A percentile compares a stretch with the other conserved stretches of the same genome.
Evolutionary conservation across 64 coral and sea anemone species (phyloP).

Genomic region (Actinia equina): DNA sequence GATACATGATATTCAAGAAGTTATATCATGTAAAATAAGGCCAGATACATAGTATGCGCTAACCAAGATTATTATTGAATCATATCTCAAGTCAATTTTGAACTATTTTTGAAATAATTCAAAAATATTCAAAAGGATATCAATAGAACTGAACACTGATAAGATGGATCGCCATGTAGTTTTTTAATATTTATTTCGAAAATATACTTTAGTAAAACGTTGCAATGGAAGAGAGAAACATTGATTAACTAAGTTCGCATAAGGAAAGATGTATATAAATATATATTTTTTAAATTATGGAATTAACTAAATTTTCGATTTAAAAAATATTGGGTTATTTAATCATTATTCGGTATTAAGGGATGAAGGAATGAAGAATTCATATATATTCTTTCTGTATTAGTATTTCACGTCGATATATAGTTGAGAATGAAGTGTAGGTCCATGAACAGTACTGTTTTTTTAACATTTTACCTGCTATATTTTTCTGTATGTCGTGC

Average conservation of each 20-base stretch:
- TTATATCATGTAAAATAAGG: background rate
- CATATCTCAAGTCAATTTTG: background rate
- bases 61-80: background rate
- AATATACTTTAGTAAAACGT: background rate
- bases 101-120: background rate
- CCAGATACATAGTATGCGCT: background rate
- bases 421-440: background rate
- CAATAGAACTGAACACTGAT: background rate
- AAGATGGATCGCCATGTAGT: background rate
- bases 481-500: background rate
- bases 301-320: background rate
- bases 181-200: background rate
- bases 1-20: background rate
- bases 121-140: background rate
- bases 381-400: background rate
- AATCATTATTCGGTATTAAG: background rate
- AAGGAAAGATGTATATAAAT: background rate
- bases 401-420: background rate
- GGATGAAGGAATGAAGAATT: background rate
- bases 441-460: background rate
- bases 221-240: background rate
- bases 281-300: no score
- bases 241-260: background rate
- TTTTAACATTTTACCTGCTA: background rate
- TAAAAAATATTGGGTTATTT: background rate